Base-by-base conservation (phyloP, 1,140 invertebrate genomes). In the Dermatophagoides farinae region DNA sequence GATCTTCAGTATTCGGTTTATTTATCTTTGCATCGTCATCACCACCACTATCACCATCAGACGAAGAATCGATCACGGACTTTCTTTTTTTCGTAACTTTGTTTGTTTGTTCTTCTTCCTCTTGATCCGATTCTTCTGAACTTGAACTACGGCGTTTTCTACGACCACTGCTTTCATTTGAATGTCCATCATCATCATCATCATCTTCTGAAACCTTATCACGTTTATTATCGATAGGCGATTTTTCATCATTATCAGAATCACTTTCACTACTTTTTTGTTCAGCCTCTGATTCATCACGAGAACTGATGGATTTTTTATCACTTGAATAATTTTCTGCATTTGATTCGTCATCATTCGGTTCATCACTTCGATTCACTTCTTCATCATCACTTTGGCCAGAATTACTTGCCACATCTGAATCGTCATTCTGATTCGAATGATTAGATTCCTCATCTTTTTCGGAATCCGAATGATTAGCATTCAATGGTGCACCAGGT, bases 1-100 rank as follows among this genome's bases (percentile, higher is more conserved):
- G 74, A 44, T 86, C 86, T 9, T 85, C 85, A 44, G 66, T 67
- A 31, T 31, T 23, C 10, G 41, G 11, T 16, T 14, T 23, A 18
- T 2, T 50, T 20, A 18, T 50, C 10, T 50, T 50, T 50, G n/a
- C 5, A 12, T n/a, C 18, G 1, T 20, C 39, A 58, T 25, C 37
- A 18, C 60, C 18, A 18, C 49, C 57, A 6, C 12, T 5, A 23
- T 52, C 31, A 43, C 11, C 60, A 59, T 62, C 61, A 0, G 63
- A 62, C 20, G 31, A 22, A 12, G 52, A 23, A 52, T 60, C 5
- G 14, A 57, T 46, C 1, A n/a, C 12, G 6, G 22, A 5, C 4
- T 54, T 23, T n/a, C 9, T 18, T 22, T 14, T 58, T 18, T 58
- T 20, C 20, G 1, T 20, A 12, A 14, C 11, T 6, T 58, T 46